phyloP scores from a whole-genome alignment of 2,797 vertebrate genomes.

The Miichthys miiuy region DNA sequence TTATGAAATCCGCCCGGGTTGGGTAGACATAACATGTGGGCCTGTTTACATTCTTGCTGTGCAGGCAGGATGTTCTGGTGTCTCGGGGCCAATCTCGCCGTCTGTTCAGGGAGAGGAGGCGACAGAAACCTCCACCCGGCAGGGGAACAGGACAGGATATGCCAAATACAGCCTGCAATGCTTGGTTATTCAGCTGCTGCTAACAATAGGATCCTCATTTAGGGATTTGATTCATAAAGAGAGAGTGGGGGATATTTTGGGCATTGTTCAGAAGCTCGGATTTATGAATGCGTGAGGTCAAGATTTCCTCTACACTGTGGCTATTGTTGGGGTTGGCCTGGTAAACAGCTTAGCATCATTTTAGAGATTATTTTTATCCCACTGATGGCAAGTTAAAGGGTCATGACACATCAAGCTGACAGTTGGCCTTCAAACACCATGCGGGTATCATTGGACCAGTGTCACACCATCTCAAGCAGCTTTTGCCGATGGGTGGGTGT shows the following conservation, averaged over 20 bases:
- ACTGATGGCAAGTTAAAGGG: neutral
- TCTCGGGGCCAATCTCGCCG: constrained; percentile 70
- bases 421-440: neutral
- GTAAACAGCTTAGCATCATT: constrained; percentile 47
- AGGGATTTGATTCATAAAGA: constrained; percentile 68
- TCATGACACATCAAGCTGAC: constrained; percentile 8
- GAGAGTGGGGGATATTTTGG: constrained; percentile 55
- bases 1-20: constrained; percentile 79
- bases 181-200: constrained; percentile 69
- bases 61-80: constrained; percentile 80
- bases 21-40: constrained; percentile 85
- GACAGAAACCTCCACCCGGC: constrained; percentile 53
- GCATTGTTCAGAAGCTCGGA: constrained; percentile 44
- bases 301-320: constrained; percentile 44
- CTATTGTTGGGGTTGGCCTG: constrained; percentile 50
- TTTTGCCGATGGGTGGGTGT: neutral
- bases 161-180: constrained; percentile 65
- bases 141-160: constrained; percentile 69
- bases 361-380: constrained; percentile 31
- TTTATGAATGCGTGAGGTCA: constrained; percentile 30
- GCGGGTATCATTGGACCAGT: neutral
- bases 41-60: constrained; percentile 87
- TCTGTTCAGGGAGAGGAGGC: constrained; percentile 72
- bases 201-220: constrained; percentile 69
- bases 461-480: neutral